Conservation (phyloP, 2,888 invertebrate species). For the Osmoderma eremita region DNA sequence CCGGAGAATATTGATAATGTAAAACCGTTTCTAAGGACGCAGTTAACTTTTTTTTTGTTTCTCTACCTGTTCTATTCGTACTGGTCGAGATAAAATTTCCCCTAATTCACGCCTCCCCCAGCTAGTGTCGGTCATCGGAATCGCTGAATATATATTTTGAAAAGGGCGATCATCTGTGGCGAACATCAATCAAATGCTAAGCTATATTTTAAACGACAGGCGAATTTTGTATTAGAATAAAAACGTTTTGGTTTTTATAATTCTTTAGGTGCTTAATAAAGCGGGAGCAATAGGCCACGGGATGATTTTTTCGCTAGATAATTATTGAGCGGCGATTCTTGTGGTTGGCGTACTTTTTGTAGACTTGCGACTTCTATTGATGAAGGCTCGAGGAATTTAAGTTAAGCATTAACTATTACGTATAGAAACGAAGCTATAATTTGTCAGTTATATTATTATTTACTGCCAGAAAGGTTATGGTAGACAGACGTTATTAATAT, state of each 20-base stretch:
- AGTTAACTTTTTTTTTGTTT: conserved; percentile 55
- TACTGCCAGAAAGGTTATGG: no score
- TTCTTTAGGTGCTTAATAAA: conserved; percentile 38
- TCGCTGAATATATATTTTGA: conserved; percentile 47
- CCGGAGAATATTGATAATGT: conserved; percentile 53
- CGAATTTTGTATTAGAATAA: conserved; percentile 55
- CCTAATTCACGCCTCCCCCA: not conserved
- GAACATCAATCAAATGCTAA: conserved; percentile 60
- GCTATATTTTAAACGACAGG: conserved; percentile 62
- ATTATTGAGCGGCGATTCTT: conserved; percentile 39
- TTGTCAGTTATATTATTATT: conserved; percentile 2
- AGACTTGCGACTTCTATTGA: conserved; percentile 15
- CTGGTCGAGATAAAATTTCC: conserved; percentile 36
- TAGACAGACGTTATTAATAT: no score
- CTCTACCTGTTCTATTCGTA: conserved; percentile 44
- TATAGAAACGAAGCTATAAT: conserved; percentile 1
- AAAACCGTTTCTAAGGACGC: conserved; percentile 56
- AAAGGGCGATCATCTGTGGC: conserved; percentile 46
- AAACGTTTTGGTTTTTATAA: conserved; percentile 48
- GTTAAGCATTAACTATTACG: conserved; percentile 15
- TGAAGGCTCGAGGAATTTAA: conserved; percentile 23
- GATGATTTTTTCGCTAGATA: conserved; percentile 38
- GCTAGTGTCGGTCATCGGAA: not conserved
- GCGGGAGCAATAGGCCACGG: conserved; percentile 14
- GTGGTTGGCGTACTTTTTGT: not conserved